These are phyloP conservation scores for Pharmacophagus antenor DNA, from an alignment of 2,888 invertebrate genomes.

Conservation along the genomic window DNA sequence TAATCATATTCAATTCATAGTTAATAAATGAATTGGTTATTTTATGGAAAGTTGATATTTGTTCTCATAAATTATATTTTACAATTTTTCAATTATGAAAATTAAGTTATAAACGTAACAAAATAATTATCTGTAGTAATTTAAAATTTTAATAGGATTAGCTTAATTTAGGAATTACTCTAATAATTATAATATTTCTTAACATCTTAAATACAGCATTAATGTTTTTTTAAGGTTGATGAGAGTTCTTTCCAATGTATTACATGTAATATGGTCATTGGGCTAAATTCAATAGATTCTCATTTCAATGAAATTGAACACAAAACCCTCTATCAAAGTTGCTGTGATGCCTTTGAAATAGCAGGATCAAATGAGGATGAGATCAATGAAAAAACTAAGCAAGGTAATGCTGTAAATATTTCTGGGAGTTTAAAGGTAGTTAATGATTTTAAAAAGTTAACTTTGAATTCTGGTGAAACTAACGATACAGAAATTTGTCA, in stretches of 20 bases:
- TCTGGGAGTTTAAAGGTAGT: neutral
- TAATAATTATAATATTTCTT: too few relatives aligned
- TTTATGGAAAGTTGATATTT: too few relatives aligned
- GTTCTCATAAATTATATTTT: too few relatives aligned
- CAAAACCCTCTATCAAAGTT: conserved; percentile 34
- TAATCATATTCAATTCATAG: too few relatives aligned
- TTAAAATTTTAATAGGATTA: too few relatives aligned
- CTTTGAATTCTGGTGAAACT: neutral
- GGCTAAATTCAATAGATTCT: conserved; percentile 30
- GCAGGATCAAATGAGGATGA: neutral
- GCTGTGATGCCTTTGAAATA: conserved; percentile 23
- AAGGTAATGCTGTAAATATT: neutral
- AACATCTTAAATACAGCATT: neutral
- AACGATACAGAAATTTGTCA: conserved; percentile 33
- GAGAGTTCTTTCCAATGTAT: conserved; percentile 50
- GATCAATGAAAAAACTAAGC: neutral
- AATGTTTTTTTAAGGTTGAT: conserved; percentile 45
- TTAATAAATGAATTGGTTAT: too few relatives aligned
- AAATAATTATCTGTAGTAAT: too few relatives aligned
- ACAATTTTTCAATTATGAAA: too few relatives aligned
- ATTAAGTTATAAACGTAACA: too few relatives aligned
- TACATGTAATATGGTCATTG: conserved; percentile 45
- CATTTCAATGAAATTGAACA: conserved; percentile 41
- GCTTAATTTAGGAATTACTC: too few relatives aligned
- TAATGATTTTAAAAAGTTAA: neutral